Conservation (phyloP, 2,113 vertebrate species). For the Arizona elegans region DNA sequence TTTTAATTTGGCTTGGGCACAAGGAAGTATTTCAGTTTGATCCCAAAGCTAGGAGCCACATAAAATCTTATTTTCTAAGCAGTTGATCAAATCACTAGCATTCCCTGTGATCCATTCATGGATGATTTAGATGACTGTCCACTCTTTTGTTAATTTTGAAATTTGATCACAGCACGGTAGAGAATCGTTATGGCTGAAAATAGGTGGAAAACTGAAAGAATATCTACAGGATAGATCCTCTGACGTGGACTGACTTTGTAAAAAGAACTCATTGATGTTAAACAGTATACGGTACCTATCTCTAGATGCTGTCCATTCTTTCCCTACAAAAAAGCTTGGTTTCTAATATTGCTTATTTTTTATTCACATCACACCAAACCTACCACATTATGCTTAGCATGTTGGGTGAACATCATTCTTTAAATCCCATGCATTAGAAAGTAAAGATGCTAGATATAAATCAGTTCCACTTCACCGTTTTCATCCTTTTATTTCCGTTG, state of each 20-base stretch:
- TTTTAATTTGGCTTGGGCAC: not conserved
- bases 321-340: not conserved
- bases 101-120: not conserved
- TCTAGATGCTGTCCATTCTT: not conserved
- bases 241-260: not conserved
- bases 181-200: not conserved
- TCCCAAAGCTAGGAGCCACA: not conserved
- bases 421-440: not conserved
- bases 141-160: not conserved
- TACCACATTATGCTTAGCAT: not conserved
- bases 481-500: not conserved
- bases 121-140: not conserved
- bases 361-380: not conserved
- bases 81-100: not conserved
- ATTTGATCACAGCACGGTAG: not conserved
- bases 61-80: not conserved
- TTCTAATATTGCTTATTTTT: not conserved
- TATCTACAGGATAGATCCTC: not conserved
- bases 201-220: not conserved
- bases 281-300: not conserved
- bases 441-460: not conserved
- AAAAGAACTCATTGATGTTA: not conserved
- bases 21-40: not conserved
- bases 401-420: not conserved
- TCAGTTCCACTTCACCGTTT: not conserved